These are phyloP conservation scores for Polyommatus icarus DNA, from an alignment of 2,888 invertebrate genomes.

Conservation along the genomic window DNA sequence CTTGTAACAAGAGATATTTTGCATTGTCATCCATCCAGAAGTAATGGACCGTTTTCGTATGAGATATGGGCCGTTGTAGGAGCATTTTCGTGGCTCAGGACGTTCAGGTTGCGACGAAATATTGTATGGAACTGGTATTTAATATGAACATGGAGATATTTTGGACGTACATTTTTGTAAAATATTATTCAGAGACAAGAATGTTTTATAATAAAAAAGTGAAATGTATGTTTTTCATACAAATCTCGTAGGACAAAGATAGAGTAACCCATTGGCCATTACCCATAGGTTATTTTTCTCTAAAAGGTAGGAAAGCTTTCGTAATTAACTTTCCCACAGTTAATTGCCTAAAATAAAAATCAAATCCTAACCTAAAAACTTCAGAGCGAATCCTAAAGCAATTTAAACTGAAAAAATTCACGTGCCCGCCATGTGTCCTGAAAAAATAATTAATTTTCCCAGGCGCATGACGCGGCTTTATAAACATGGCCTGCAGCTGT, in stretches of 20 bases:
- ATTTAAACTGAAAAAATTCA: conserved; percentile 5
- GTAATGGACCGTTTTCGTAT: conserved; percentile 24
- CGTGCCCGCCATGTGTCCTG: conserved; percentile 21
- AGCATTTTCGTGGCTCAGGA: conserved; percentile 12
- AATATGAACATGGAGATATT: not conserved
- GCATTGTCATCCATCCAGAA: not conserved
- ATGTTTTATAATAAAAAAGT: not conserved
- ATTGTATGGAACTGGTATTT: conserved; percentile 8
- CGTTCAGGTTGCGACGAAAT: conserved; percentile 4
- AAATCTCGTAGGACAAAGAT: not conserved
- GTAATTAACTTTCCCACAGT: not conserved
- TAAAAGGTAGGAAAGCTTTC: not conserved
- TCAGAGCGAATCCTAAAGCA: not conserved
- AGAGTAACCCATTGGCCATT: not conserved
- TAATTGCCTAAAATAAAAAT: not conserved
- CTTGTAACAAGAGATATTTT: not conserved
- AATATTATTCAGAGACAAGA: not conserved
- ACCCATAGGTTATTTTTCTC: not conserved
- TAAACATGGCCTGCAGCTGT: conserved; percentile 26
- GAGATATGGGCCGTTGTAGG: conserved; percentile 22
- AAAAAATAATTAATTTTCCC: conserved; percentile 29
- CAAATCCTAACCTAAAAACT: not conserved
- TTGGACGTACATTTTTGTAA: not conserved
- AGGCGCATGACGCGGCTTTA: conserved; percentile 21
- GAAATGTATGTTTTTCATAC: not conserved